phyloP scores from a whole-genome alignment of 2,797 vertebrate species.

The Poeciliopsis turneri region DNA sequence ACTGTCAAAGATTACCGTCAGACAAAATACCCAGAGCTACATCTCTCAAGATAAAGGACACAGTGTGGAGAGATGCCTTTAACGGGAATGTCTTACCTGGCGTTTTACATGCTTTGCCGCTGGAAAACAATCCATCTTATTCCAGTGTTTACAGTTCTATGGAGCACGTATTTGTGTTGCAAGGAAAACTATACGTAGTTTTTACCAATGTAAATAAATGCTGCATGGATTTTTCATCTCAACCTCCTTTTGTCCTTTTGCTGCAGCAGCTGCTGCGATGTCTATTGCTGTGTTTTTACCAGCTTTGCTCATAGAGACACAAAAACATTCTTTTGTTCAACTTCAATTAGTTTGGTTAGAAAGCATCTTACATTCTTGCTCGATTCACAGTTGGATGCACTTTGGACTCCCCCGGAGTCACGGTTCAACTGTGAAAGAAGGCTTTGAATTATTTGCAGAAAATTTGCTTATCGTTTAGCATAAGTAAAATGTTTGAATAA shows the following conservation, averaged over 20 bases:
- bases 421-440: not conserved
- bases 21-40: constrained; percentile 17
- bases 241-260: not conserved
- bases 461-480: not conserved
- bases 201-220: not conserved
- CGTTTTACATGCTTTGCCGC: constrained; percentile 35
- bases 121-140: constrained; percentile 39
- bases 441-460: not conserved
- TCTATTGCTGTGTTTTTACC: not conserved
- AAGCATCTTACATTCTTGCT: not conserved
- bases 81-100: constrained; percentile 19
- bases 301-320: not conserved
- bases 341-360: not conserved
- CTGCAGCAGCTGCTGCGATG: not conserved
- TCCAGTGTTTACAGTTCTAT: constrained; percentile 9
- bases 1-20: constrained; percentile 55
- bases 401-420: not conserved
- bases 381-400: not conserved
- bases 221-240: not conserved
- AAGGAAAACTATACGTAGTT: not conserved
- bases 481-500: not conserved
- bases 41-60: constrained; percentile 35
- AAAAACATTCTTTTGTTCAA: not conserved
- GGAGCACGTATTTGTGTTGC: not conserved
- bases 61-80: constrained; percentile 25